Conservation (phyloP, 1,140 invertebrate genomes). For the Monomorium pharaonis region DNA sequence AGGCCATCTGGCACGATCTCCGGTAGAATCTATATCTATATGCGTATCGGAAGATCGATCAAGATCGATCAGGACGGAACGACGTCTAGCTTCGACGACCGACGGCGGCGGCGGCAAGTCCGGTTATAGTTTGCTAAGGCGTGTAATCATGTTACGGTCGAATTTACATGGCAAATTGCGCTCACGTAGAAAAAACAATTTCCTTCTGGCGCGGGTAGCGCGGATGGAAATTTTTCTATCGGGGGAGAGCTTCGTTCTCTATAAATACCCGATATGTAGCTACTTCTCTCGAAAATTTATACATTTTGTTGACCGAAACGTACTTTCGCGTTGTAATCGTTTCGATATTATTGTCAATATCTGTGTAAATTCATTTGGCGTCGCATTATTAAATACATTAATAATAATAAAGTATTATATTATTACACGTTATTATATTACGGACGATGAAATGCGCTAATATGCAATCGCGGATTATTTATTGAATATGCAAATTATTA, state of each 20-base stretch:
- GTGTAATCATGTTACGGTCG: conserved; percentile 70
- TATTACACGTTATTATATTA: conserved; percentile 18
- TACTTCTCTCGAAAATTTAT: conserved; percentile 15
- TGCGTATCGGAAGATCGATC: conserved; percentile 75
- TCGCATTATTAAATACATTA: conserved; percentile 44
- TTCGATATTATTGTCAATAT: conserved; percentile 4
- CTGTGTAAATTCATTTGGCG: conserved; percentile 5
- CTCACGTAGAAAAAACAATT: conserved; percentile 51
- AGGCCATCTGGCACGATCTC: conserved; percentile 82
- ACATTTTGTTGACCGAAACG: not conserved
- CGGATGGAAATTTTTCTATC: conserved; percentile 42
- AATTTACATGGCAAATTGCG: conserved; percentile 77
- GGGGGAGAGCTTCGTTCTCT: not conserved
- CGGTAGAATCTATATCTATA: conserved; percentile 70
- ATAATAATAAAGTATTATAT: conserved; percentile 43
- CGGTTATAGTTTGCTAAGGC: conserved; percentile 44
- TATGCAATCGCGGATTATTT: conserved; percentile 19
- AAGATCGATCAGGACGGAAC: conserved; percentile 71
- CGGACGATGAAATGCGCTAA: not conserved
- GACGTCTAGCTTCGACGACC: conserved; percentile 63
- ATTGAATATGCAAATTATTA: not conserved
- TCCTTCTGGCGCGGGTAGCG: conserved; percentile 49
- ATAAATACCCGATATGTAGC: not conserved
- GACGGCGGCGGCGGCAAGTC: conserved; percentile 9
- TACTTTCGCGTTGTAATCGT: not conserved